phyloP scores from a whole-genome alignment of 2,113 vertebrate species.

The Clarias gariepinus region DNA sequence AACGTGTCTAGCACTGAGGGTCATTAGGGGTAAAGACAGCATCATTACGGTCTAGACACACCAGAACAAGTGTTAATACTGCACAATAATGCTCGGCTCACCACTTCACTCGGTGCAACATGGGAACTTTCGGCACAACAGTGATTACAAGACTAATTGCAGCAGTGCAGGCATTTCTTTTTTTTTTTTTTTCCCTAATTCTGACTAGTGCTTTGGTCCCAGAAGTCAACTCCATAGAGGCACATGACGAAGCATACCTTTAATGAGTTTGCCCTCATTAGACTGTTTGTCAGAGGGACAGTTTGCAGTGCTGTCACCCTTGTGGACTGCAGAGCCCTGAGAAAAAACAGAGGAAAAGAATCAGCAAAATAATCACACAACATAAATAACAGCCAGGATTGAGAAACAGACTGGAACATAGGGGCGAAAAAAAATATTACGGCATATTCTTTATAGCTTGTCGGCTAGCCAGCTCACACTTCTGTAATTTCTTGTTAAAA shows the following conservation, averaged over 20 bases:
- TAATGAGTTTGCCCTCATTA: constrained; percentile 70
- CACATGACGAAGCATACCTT: constrained; percentile 64
- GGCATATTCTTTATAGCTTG: not conserved
- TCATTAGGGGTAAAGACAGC: constrained; percentile 38
- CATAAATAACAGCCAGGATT: not conserved
- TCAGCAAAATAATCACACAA: not conserved
- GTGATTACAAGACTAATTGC: not conserved
- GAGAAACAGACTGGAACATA: not conserved
- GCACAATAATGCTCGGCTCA: not conserved
- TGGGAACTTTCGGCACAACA: constrained; percentile 16
- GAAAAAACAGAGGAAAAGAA: constrained; percentile 36
- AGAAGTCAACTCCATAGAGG: not conserved
- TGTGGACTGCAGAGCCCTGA: constrained; percentile 5
- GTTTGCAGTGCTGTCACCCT: constrained; percentile 27
- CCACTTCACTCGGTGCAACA: not conserved
- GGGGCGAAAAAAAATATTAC: too few relatives aligned
- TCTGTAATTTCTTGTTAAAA: not conserved
- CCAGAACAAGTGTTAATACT: not conserved
- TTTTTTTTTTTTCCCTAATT: not conserved
- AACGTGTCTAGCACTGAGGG: constrained; percentile 3
- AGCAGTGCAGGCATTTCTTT: not conserved
- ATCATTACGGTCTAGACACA: constrained; percentile 17
- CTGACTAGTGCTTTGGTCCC: not conserved
- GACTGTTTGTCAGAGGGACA: constrained; percentile 57
- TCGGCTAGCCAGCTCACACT: not conserved